Evolutionary conservation across 2,888 invertebrate species (phyloP).

Genomic region (Parnassius orleans): DNA sequence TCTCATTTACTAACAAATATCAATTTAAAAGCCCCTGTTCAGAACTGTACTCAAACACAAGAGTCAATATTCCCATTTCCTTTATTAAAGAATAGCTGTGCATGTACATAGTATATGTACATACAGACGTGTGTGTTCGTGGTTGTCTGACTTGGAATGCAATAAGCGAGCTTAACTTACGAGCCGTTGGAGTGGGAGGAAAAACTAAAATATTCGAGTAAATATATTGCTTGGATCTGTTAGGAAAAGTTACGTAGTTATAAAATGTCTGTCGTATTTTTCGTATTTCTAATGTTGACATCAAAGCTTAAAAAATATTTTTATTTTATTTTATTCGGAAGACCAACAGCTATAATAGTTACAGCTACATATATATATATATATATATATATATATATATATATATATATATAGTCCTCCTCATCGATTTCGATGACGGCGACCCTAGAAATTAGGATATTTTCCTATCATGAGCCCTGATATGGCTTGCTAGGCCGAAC

Average conservation of each 20-base stretch:
- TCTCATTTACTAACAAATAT: neutral
- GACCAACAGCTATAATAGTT: too few species aligned
- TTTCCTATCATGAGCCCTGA: too few species aligned
- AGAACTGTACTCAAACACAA: neutral
- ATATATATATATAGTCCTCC: too few species aligned
- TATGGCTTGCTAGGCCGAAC: too few species aligned
- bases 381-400: too few species aligned
- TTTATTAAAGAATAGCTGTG: conserved; percentile 10
- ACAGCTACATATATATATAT: too few species aligned
- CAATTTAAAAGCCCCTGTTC: neutral
- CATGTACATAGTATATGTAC: conserved; percentile 1
- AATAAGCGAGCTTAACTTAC: conserved; percentile 18
- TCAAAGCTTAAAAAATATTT: too few species aligned
- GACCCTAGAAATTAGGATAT: too few species aligned
- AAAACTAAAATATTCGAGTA: conserved; percentile 10
- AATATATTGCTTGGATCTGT: neutral
- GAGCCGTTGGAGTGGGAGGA: neutral
- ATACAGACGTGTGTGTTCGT: neutral
- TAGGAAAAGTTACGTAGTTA: neutral
- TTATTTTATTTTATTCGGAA: too few species aligned
- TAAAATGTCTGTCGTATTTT: too few species aligned
- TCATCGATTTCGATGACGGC: too few species aligned
- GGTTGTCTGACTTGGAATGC: conserved; percentile 10
- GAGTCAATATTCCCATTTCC: conserved; percentile 1
- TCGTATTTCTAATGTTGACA: too few species aligned